Evolutionary conservation across 2,888 invertebrate genomes (phyloP).

Genomic region (Dolichomitus sp.): DNA sequence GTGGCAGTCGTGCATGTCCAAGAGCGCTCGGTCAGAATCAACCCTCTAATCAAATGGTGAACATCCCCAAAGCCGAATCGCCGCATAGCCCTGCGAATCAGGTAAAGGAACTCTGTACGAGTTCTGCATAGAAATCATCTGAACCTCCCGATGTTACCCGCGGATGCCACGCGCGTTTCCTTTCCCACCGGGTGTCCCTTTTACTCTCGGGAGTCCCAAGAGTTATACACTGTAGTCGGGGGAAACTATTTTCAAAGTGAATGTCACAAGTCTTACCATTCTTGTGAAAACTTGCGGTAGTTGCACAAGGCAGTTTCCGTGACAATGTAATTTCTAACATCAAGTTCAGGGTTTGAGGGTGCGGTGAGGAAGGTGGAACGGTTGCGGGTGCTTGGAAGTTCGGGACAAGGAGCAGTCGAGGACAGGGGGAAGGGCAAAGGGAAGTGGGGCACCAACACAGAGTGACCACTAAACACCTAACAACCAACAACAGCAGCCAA

Average conservation of each 20-base stretch:
- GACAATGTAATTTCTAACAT: constrained; percentile 78
- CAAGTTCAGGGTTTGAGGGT: constrained; percentile 75
- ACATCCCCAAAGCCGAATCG: constrained; percentile 66
- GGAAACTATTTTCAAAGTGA: constrained; percentile 52
- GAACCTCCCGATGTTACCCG: constrained; percentile 24
- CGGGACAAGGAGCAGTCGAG: constrained; percentile 55
- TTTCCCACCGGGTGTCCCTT: constrained; percentile 38
- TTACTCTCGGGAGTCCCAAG: constrained; percentile 6
- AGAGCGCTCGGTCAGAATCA: constrained; percentile 62
- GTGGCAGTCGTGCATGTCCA: constrained; percentile 62
- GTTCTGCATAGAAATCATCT: constrained; percentile 73
- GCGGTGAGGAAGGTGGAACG: constrained; percentile 52
- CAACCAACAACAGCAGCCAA: constrained; percentile 85
- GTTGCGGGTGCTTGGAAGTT: constrained; percentile 77
- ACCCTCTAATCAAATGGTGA: constrained; percentile 75
- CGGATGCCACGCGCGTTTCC: constrained; percentile 50
- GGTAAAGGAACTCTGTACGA: constrained; percentile 68
- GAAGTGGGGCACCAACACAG: constrained; percentile 79
- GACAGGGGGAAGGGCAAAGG: constrained; percentile 64
- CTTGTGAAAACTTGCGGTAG: constrained; percentile 54
- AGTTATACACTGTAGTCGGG: constrained; percentile 2
- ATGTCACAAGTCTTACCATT: constrained; percentile 65
- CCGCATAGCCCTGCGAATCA: constrained; percentile 67
- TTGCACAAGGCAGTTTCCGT: constrained; percentile 47
- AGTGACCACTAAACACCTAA: constrained; percentile 85